Percentiles rank a stretch among this genome's conserved stretches.
Evolutionary conservation across 2,888 invertebrate species (phyloP).

Genomic region (Ichneumoninae sp.): DNA sequence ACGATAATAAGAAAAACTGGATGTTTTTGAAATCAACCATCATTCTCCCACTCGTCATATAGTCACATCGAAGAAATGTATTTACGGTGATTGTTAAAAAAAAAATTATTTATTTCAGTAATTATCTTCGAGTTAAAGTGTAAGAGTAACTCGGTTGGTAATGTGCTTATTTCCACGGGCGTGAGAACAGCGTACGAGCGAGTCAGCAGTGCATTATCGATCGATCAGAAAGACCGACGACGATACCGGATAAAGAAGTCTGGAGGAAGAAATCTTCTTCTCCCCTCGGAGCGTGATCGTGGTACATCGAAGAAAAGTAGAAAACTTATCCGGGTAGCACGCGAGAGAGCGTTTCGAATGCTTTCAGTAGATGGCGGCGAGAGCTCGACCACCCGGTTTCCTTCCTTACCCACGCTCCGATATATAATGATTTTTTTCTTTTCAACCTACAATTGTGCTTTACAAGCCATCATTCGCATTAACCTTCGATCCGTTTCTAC

Average conservation of each 20-base stretch:
- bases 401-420: constrained; percentile 57
- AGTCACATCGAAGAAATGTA: too few relatives aligned
- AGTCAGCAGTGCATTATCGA: constrained; percentile 19
- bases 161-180: neutral
- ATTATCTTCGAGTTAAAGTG: neutral
- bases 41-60: neutral
- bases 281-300: neutral
- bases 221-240: constrained; percentile 28
- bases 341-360: constrained; percentile 48
- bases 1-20: neutral
- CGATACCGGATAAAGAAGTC: constrained; percentile 49
- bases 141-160: neutral
- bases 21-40: neutral
- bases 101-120: too few relatives aligned
- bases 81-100: too few relatives aligned
- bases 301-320: constrained; percentile 50
- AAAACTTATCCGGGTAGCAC: constrained; percentile 56
- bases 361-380: constrained; percentile 61
- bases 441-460: neutral
- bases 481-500: neutral
- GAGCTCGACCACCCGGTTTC: constrained; percentile 23
- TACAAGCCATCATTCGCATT: neutral
- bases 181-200: neutral
- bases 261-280: constrained; percentile 24
- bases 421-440: constrained; percentile 28